Conservation (phyloP, 2,797 vertebrate genomes). For the Eospalax fontanierii region DNA sequence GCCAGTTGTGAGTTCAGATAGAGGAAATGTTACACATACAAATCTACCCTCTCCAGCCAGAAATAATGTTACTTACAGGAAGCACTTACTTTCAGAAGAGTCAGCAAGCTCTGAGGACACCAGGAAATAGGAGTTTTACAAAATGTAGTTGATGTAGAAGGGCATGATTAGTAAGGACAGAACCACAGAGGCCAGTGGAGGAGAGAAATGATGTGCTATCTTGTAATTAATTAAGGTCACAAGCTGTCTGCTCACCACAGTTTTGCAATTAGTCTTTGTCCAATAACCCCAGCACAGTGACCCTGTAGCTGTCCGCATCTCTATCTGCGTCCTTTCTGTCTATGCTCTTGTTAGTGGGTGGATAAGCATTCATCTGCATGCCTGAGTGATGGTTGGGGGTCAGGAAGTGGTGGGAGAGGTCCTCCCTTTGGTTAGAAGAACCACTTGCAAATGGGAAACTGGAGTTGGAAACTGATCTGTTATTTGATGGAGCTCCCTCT, state of each 20-base stretch:
- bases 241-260: neutral
- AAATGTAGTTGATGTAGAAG: neutral
- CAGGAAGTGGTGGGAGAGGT: neutral
- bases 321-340: neutral
- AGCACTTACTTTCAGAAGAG: neutral
- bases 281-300: neutral
- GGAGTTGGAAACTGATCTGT: neutral
- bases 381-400: neutral
- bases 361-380: neutral
- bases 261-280: neutral
- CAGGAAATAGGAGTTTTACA: neutral
- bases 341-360: neutral
- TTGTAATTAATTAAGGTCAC: neutral
- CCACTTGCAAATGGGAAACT: neutral
- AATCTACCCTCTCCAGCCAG: neutral
- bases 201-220: neutral
- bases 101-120: neutral
- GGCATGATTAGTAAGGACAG: neutral
- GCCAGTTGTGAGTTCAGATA: neutral
- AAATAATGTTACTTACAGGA: neutral
- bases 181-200: neutral
- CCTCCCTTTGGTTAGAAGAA: conserved; percentile 3
- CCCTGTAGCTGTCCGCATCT: neutral
- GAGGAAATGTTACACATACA: neutral
- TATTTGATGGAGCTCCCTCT: neutral